Evolutionary conservation across 2,113 vertebrate genomes (phyloP).

Genomic region (Abramis brama): DNA sequence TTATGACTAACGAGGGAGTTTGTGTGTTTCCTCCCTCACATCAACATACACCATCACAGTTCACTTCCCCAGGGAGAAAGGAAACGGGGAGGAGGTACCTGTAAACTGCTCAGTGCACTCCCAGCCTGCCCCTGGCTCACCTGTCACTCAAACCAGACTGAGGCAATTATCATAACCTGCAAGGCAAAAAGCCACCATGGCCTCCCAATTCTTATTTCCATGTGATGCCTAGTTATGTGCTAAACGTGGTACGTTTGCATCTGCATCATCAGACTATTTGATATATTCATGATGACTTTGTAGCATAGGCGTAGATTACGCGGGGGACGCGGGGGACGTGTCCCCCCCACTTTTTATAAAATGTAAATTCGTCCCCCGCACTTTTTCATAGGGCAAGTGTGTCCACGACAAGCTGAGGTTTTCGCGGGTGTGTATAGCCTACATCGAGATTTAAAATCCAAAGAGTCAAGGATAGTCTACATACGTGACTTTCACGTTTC

Average conservation of each 20-base stretch:
- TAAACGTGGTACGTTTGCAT: conserved; percentile 48
- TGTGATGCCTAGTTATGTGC: conserved; percentile 36
- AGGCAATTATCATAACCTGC: conserved; percentile 60
- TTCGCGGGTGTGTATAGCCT: no score
- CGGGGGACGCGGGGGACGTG: no score
- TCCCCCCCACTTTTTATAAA: no score
- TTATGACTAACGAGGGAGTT: conserved; percentile 51
- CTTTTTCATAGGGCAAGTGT: no score
- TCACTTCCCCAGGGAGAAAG: conserved; percentile 36
- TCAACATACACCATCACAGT: conserved; percentile 41
- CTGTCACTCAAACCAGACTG: conserved; percentile 58
- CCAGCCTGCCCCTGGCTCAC: conserved; percentile 48
- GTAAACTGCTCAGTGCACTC: conserved; percentile 52
- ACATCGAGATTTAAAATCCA: no score
- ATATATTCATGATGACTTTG: conserved; percentile 53
- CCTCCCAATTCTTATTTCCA: conserved; percentile 52
- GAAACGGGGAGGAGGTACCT: conserved; percentile 43
- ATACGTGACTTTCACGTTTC: no score
- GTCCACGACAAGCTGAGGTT: no score
- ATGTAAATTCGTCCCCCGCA: no score
- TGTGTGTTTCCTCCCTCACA: conserved; percentile 43
- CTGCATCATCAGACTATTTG: conserved; percentile 30
- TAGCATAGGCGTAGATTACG: no score
- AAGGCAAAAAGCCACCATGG: conserved; percentile 44
- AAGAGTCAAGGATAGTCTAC: no score